phyloP scores from a whole-genome alignment of 2,888 invertebrate species.

The Rosalia funebris region DNA sequence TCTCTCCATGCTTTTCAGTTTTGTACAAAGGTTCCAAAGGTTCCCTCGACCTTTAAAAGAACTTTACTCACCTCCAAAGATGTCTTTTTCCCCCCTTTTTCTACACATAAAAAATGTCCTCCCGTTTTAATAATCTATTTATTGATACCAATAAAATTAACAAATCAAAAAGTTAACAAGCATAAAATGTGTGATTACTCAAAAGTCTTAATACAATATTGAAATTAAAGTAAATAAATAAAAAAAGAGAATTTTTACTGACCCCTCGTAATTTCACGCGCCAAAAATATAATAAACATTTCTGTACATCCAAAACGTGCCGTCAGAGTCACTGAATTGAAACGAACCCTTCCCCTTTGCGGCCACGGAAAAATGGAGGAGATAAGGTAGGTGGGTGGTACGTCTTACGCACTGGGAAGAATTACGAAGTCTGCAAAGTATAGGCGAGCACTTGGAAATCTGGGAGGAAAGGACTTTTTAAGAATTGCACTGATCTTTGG shows the following conservation, averaged over 20 bases:
- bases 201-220: slow-evolving; percentile 25
- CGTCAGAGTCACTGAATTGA: too few species aligned
- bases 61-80: too few species aligned
- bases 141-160: slow-evolving; percentile 42
- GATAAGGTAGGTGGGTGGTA: too few species aligned
- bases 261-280: slow-evolving; percentile 18
- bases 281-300: not conserved
- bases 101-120: not conserved
- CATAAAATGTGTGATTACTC: slow-evolving; percentile 39
- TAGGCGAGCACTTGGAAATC: not conserved
- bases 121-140: slow-evolving; percentile 30
- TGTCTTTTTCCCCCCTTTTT: too few species aligned
- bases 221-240: slow-evolving; percentile 35
- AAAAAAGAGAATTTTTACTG: slow-evolving; percentile 27
- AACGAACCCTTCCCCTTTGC: too few species aligned
- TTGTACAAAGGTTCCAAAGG: too few species aligned
- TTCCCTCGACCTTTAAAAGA: too few species aligned
- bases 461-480: slow-evolving; percentile 1
- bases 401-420: too few species aligned
- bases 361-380: too few species aligned
- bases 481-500: slow-evolving; percentile 53
- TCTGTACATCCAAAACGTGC: not conserved
- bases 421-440: not conserved
- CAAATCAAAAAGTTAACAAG: slow-evolving; percentile 42
- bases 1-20: too few species aligned